Base-by-base conservation (phyloP, 2,113 vertebrate genomes). In the Phrynocephalus versicolor region DNA sequence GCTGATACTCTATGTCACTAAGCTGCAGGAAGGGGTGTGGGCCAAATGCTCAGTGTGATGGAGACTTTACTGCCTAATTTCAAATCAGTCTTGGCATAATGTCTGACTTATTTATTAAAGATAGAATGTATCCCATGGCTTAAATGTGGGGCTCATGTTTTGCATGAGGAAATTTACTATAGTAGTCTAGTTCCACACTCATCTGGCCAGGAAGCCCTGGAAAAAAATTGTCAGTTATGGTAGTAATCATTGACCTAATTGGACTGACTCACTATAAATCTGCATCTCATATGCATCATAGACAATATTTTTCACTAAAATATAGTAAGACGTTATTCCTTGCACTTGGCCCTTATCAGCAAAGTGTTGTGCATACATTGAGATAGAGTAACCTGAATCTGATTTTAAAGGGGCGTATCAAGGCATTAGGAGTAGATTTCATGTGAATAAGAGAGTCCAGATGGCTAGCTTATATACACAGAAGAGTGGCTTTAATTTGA, bases 361-460 rank as follows among this genome's bases (percentile, higher is more conserved):
- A 39, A 75, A 77, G 27, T 76, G 45, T 77, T 72, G 8, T 41
- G 60, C 23, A 13, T 69, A 27, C 27, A 82, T 83, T 86, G 39
- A 81, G 79, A 15, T 88, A 87, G 78, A 72, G 74, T 82, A 21
- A n/a, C 77, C 69, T 82, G 83, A 82, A 90, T 88, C 89, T 84
- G 88, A 82, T 89, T 79, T 81, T 5, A 67, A 30, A 79, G 83
- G 92, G 82, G 69, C 27, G 77, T 85, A 81, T 74, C 35, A 82
- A 71, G 75, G 83, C 84, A 87, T 92, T 94, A 25, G 89, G 87
- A 89, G 55, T 89, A 85, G 91, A 87, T 89, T 90, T 72, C 18
- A 7, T 88, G 23, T 89, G 88, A 76, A 51, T 87, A 76, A 39
- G 86, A 69, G 84, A 12, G 67, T 78, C n/a, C 89, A 90, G 87